These are phyloP conservation scores for Fragum fragum DNA, from an alignment of 2,888 invertebrate species.

Conservation along the genomic window DNA sequence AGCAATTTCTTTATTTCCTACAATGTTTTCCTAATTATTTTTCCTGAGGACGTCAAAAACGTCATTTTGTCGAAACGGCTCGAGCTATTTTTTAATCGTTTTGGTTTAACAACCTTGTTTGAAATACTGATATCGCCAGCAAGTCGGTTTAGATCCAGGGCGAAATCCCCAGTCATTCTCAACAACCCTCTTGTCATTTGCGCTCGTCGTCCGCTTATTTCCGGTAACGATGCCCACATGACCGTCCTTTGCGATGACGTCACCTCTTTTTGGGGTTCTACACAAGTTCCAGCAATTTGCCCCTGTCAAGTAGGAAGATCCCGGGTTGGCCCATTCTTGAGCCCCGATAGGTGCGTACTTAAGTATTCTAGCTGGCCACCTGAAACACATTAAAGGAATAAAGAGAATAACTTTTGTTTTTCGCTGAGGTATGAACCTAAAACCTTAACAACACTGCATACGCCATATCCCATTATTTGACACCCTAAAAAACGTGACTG, in stretches of 20 bases:
- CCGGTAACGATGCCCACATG: constrained; percentile 50
- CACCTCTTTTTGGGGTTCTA: constrained; percentile 16
- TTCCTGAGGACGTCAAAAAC: too few relatives aligned
- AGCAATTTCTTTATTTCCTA: too few relatives aligned
- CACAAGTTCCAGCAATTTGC: constrained; percentile 24
- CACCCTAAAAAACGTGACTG: too few relatives aligned
- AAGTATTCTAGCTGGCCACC: background rate
- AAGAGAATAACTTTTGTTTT: too few relatives aligned
- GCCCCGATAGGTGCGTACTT: constrained; percentile 50
- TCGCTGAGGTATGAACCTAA: too few relatives aligned
- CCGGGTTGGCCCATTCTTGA: constrained; percentile 48
- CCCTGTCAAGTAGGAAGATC: constrained; percentile 27
- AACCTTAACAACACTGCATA: too few relatives aligned
- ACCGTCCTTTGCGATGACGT: constrained; percentile 40
- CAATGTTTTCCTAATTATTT: too few relatives aligned
- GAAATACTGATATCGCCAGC: constrained; percentile 10
- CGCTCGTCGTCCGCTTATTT: constrained; percentile 34
- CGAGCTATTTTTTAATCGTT: too few relatives aligned
- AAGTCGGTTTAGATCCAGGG: background rate
- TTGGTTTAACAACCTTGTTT: background rate
- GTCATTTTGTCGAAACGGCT: too few relatives aligned
- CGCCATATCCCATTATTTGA: too few relatives aligned
- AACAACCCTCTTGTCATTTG: constrained; percentile 25
- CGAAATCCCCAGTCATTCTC: constrained; percentile 51
- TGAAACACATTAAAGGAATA: too few relatives aligned